Evolutionary conservation across 2,888 invertebrate genomes (phyloP).

Genomic region (Arenicola marina): DNA sequence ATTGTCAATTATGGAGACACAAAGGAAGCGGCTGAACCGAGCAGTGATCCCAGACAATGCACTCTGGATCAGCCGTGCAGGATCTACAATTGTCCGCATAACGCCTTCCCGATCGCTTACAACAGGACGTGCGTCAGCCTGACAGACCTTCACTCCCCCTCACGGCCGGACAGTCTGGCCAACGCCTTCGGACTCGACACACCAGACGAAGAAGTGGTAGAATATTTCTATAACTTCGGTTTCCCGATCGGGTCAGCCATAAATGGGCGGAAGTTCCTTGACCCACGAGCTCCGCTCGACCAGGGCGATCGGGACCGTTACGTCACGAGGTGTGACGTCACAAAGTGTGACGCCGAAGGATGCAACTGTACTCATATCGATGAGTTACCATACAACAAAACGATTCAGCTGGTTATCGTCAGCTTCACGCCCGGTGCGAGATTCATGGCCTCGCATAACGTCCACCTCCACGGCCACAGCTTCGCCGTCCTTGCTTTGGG

Average conservation of each 20-base stretch:
- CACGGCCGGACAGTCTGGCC: neutral
- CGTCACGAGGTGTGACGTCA: conserved; percentile 2
- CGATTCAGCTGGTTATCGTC: conserved; percentile 16
- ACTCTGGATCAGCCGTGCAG: conserved; percentile 1
- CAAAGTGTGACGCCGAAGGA: conserved; percentile 1
- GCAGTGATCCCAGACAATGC: neutral
- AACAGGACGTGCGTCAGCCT: conserved; percentile 6
- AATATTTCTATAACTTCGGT: conserved; percentile 16
- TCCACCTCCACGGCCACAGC: conserved; percentile 53
- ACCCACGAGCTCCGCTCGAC: conserved; percentile 11
- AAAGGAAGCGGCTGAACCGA: neutral
- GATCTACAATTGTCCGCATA: conserved; percentile 10
- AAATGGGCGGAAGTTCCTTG: conserved; percentile 9
- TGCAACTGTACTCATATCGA: conserved; percentile 15
- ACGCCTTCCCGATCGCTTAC: neutral
- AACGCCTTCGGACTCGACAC: conserved; percentile 3
- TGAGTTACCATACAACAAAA: conserved; percentile 10
- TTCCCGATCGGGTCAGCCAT: conserved; percentile 6
- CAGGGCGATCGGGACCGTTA: neutral
- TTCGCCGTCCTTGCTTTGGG: conserved; percentile 50
- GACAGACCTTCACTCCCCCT: neutral
- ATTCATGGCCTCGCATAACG: conserved; percentile 37
- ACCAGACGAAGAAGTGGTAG: conserved; percentile 5
- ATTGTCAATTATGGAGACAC: conserved; percentile 4
- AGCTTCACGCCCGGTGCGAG: neutral